Base-by-base conservation (phyloP, 2,113 vertebrate genomes). In the Dromiciops gliroides region DNA sequence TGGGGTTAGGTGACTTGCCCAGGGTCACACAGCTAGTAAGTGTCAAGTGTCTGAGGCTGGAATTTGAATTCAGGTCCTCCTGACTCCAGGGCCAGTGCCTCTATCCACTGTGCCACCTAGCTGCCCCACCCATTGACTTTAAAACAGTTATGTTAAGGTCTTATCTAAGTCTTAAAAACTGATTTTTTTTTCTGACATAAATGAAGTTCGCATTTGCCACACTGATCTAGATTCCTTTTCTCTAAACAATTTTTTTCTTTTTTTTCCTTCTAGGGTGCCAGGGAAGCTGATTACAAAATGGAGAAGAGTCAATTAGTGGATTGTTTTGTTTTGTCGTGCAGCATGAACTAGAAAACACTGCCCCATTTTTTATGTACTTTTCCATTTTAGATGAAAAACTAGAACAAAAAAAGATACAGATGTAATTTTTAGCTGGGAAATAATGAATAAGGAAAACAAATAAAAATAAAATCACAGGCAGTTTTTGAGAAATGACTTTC, bases 331-430 rank as follows among this genome's bases (percentile, higher is more conserved):
- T 94, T 50, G 8, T 83, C 8, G 56, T 92, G 96, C 93, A 95
- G 67, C 67, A 83, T 83, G 56, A 95, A 26, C 24, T 91, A 47
- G 92, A 89, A 92, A 95, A 93, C 89, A 50, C 93, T 50, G 94
- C 96, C 49, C 11, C 50, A 90, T 97, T 98, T 97, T 97, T 95
- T 97, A 96, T 94, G 95, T 95, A 96, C 96, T 95, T 94, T 88
- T 94, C 94, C 93, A 91, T 24, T 97, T 97, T 96, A 93, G 92
- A 93, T 67, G 56, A 92, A 90, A 26, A 95, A 96, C 95, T 96
- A 97, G 97, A 97, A 96, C 97, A 51, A 0, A 83, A 50, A 83
- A 83, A 44, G 95, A 96, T 25, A 28, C 91, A 96, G 90, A 92
- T 96, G 92, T 97, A 94, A 94, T 95, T 97, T 97, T 95, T 96